Percentiles rank a stretch among this genome's conserved stretches.
Conservation (phyloP, 2,113 vertebrate genomes). For the Vidua macroura region DNA sequence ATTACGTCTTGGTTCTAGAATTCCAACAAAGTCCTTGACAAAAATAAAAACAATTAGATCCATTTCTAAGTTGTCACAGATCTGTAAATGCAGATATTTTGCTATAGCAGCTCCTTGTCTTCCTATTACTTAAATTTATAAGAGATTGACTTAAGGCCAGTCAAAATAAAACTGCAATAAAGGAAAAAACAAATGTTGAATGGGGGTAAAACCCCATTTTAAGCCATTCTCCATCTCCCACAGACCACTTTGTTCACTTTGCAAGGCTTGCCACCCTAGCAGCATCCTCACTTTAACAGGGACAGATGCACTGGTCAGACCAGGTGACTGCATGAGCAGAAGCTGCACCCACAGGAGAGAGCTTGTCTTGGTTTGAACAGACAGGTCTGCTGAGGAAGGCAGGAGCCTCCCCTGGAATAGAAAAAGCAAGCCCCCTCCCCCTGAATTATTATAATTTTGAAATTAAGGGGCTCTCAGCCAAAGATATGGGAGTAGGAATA, state of each 20-base stretch:
- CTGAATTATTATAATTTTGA: not conserved
- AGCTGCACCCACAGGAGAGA: not conserved
- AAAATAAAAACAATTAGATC: not conserved
- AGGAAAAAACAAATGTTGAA: not conserved
- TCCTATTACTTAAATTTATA: not conserved
- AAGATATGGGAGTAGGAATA: not conserved
- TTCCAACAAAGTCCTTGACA: not conserved
- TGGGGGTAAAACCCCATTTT: not conserved
- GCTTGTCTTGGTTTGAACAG: not conserved
- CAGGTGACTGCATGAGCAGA: not conserved
- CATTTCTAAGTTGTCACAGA: not conserved
- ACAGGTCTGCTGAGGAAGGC: not conserved
- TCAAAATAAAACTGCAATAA: not conserved
- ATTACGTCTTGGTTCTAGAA: not conserved
- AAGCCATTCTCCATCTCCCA: not conserved
- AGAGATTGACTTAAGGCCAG: not conserved
- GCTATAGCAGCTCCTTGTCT: not conserved
- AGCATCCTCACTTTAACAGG: not conserved
- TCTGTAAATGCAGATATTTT: not conserved
- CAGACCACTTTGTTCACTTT: not conserved
- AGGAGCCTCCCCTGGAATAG: not conserved
- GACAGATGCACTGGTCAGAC: not conserved
- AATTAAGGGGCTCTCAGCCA: not conserved
- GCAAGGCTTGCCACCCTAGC: not conserved
- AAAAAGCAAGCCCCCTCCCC: not conserved